phyloP scores from a whole-genome alignment of 1,140 invertebrate genomes.

The Ceratosolen solmsi region DNA sequence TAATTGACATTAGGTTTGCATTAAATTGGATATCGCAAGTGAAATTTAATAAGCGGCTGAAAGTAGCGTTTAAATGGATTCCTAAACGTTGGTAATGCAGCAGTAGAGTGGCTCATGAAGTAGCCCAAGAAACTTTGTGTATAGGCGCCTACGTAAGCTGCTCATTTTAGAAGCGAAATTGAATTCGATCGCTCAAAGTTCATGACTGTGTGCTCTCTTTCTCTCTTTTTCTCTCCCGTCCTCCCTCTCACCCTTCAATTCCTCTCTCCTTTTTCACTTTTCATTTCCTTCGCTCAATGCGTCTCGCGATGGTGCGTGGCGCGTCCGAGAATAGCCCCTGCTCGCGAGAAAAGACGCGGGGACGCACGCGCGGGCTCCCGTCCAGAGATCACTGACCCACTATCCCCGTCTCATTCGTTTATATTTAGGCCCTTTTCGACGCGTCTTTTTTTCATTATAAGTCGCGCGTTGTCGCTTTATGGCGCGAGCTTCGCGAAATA shows the following conservation, averaged over 20 bases:
- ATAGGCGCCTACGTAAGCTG: conserved; percentile 3
- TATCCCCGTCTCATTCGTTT: conserved; percentile 60
- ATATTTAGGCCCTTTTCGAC: conserved; percentile 57
- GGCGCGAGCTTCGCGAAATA: conserved; percentile 32
- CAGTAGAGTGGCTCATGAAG: neutral
- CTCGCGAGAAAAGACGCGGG: neutral
- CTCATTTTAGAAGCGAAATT: conserved; percentile 27
- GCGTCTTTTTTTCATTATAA: neutral
- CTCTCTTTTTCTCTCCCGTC: neutral
- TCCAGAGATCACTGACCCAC: conserved; percentile 70
- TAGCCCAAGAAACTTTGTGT: neutral
- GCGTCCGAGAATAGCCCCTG: conserved; percentile 61
- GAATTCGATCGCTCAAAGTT: conserved; percentile 30
- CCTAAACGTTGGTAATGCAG: too few species aligned
- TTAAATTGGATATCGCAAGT: too few species aligned
- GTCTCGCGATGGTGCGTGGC: conserved; percentile 59
- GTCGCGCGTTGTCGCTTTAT: neutral
- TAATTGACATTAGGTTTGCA: too few species aligned
- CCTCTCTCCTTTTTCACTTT: neutral
- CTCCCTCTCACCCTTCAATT: neutral
- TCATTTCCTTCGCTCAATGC: neutral
- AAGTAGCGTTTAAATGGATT: too few species aligned
- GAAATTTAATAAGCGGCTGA: too few species aligned
- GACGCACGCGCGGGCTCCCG: conserved; percentile 56
- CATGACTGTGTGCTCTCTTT: neutral